phyloP scores from a whole-genome alignment of 2,113 vertebrate species.

The Lycaon pictus region DNA sequence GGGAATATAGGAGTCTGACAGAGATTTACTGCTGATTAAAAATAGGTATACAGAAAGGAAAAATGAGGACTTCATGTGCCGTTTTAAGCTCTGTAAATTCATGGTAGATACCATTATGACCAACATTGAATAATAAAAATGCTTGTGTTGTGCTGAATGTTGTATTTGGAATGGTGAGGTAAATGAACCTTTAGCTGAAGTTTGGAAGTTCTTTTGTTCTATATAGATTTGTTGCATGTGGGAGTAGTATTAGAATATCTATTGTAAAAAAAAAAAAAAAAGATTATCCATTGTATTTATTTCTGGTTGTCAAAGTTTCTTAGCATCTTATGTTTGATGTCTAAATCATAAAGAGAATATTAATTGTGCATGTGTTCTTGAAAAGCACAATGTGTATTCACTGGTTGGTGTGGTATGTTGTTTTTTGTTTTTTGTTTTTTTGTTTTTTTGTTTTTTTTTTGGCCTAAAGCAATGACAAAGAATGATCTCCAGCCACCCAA shows the following conservation, averaged over 20 bases:
- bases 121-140: neutral
- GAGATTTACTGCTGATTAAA: slow-evolving; percentile 21
- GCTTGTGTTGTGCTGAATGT: neutral
- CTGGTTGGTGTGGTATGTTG: neutral
- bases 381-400: slow-evolving; percentile 45
- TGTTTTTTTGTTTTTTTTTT: neutral
- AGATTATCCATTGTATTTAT: neutral
- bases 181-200: neutral
- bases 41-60: neutral
- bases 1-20: neutral
- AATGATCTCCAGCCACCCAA: slow-evolving; percentile 80
- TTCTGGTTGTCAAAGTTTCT: neutral
- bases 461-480: slow-evolving; percentile 73
- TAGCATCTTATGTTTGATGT: neutral
- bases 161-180: neutral
- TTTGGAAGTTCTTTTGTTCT: neutral
- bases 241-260: neutral
- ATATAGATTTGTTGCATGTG: neutral
- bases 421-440: neutral
- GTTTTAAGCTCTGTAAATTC: neutral
- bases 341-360: neutral
- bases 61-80: neutral
- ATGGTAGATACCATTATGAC: neutral
- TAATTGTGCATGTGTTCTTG: neutral
- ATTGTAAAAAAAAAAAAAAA: too few species aligned